phyloP scores from a whole-genome alignment of 2,888 invertebrate species.

The Macrophya annulata region DNA sequence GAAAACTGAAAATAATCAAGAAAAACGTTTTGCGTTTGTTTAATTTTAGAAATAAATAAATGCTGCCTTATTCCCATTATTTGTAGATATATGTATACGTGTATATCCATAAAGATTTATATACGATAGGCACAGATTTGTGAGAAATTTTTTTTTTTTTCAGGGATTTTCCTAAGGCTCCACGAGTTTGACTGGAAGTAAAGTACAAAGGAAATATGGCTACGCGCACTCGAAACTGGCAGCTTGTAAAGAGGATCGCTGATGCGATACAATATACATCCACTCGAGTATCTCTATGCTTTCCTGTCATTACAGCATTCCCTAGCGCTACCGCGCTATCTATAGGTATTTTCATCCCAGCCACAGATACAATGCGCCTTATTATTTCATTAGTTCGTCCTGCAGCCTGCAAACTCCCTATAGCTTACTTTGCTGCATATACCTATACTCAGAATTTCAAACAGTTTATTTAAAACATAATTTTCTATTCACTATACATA shows the following conservation, averaged over 20 bases:
- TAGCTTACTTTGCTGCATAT: not conserved
- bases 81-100: not conserved
- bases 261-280: conserved; percentile 54
- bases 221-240: conserved; percentile 48
- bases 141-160: not conserved
- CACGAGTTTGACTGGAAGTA: not conserved
- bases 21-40: not conserved
- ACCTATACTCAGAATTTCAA: not conserved
- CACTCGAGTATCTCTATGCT: conserved; percentile 65
- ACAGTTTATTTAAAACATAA: not conserved
- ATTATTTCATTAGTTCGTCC: conserved; percentile 51
- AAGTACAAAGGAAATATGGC: conserved; percentile 44
- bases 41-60: not conserved
- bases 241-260: conserved; percentile 54
- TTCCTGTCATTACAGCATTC: conserved; percentile 75
- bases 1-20: not conserved
- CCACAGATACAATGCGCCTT: conserved; percentile 47
- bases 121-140: conserved; percentile 11
- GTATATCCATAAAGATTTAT: too few species aligned
- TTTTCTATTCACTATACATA: not conserved
- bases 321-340: conserved; percentile 59
- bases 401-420: conserved; percentile 14
- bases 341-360: conserved; percentile 47
- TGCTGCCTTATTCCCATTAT: not conserved
- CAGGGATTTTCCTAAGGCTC: not conserved